phyloP scores from a whole-genome alignment of 2,888 invertebrate species.

The Ichneumon xanthorius region DNA sequence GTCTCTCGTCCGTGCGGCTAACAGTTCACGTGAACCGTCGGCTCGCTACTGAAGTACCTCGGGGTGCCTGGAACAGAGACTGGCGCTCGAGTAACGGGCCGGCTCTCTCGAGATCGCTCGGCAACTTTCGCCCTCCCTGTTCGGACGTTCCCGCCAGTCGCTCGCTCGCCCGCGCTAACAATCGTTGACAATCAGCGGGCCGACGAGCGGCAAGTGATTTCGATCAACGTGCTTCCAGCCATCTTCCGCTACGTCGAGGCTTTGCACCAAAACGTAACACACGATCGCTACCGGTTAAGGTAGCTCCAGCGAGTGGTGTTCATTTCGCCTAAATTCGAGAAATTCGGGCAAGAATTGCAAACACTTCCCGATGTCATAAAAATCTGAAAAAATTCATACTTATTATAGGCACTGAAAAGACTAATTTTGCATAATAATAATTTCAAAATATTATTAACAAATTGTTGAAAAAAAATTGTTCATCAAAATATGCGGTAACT shows the following conservation, averaged over 20 bases:
- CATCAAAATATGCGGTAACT: too few species aligned
- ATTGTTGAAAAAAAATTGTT: too few species aligned
- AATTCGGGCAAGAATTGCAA: too few species aligned
- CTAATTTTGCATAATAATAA: too few species aligned
- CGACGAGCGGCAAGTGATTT: not conserved
- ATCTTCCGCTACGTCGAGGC: not conserved
- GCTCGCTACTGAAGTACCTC: constrained; percentile 70
- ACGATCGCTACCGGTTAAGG: not conserved
- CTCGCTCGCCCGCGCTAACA: constrained; percentile 34
- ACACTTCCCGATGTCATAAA: too few species aligned
- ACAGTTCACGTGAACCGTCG: constrained; percentile 69
- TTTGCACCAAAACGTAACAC: not conserved
- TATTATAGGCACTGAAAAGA: too few species aligned
- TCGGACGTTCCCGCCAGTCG: constrained; percentile 71
- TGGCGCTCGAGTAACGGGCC: constrained; percentile 71
- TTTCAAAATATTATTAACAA: too few species aligned
- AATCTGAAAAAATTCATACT: too few species aligned
- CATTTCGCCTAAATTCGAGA: too few species aligned
- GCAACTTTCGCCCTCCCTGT: constrained; percentile 72
- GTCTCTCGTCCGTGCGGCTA: constrained; percentile 23
- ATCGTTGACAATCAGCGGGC: constrained; percentile 26
- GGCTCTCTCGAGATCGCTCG: constrained; percentile 49
- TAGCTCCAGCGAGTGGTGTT: too few species aligned
- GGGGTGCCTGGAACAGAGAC: constrained; percentile 44
- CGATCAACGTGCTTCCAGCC: not conserved